These are phyloP conservation scores for Rhipidura dahli DNA, from an alignment of 2,113 vertebrate species.

Conservation along the genomic window DNA sequence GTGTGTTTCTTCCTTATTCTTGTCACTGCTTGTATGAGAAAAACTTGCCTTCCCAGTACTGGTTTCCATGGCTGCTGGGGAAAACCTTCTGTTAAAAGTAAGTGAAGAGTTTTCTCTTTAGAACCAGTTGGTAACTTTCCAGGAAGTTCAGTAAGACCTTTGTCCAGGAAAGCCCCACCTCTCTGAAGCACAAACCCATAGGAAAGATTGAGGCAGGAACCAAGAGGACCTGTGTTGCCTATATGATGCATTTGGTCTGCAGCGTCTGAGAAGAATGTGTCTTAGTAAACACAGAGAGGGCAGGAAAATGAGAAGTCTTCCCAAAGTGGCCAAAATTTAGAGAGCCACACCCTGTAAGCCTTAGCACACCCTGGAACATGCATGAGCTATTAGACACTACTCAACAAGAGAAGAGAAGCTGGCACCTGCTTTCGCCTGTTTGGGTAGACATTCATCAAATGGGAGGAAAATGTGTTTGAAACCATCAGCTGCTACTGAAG, in stretches of 20 bases:
- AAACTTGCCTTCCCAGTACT: not conserved
- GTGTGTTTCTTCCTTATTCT: not conserved
- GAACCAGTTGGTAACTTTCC: not conserved
- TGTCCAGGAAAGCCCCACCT: not conserved
- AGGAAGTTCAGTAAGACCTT: not conserved
- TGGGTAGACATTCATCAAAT: not conserved
- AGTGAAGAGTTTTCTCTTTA: not conserved
- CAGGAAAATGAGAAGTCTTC: not conserved
- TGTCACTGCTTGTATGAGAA: not conserved
- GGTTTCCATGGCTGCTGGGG: not conserved
- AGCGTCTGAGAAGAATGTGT: not conserved
- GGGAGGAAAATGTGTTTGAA: not conserved
- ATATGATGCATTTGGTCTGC: not conserved
- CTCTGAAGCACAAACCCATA: not conserved
- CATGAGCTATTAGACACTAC: not conserved
- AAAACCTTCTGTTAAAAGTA: not conserved
- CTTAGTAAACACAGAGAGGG: not conserved
- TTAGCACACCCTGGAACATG: not conserved
- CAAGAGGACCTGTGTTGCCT: not conserved
- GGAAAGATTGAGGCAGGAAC: not conserved
- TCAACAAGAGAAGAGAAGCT: not conserved
- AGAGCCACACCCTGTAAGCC: not conserved
- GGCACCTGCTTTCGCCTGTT: not conserved
- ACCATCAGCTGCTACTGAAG: not conserved
- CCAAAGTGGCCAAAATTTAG: not conserved